phyloP scores from a whole-genome alignment of 2,113 vertebrate species.

The Leucopsar rothschildi region DNA sequence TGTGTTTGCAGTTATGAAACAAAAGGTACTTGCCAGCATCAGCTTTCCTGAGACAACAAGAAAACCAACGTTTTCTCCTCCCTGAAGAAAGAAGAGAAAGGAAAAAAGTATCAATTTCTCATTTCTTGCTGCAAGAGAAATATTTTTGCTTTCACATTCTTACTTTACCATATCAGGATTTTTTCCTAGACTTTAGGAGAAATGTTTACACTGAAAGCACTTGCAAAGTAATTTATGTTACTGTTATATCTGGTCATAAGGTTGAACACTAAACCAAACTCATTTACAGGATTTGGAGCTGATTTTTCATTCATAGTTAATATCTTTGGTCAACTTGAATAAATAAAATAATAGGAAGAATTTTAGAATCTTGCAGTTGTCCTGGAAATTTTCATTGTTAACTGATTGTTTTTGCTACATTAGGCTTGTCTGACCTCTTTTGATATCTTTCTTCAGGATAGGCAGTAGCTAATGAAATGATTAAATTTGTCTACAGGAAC shows the following conservation, averaged over 20 bases:
- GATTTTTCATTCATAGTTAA: neutral
- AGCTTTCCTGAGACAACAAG: neutral
- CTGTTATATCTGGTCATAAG: neutral
- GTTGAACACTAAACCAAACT: neutral
- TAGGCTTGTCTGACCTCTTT: neutral
- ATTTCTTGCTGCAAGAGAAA: neutral
- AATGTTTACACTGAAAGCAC: neutral
- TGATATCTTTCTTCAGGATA: neutral
- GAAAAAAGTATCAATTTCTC: neutral
- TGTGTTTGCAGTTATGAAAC: neutral
- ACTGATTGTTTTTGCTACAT: neutral
- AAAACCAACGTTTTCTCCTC: neutral
- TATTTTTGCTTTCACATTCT: neutral
- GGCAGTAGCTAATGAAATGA: neutral
- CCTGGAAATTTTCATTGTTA: neutral
- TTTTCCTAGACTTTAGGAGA: neutral
- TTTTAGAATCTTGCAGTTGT: neutral
- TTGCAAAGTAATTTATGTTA: neutral
- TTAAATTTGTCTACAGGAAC: neutral
- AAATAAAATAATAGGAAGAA: neutral
- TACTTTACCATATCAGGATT: neutral
- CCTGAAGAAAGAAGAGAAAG: neutral
- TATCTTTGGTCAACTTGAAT: neutral
- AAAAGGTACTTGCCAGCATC: neutral
- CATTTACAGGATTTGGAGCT: neutral